Conservation (phyloP, 35 echinoderm and acorn worm species). For the Antedon bifida region DNA sequence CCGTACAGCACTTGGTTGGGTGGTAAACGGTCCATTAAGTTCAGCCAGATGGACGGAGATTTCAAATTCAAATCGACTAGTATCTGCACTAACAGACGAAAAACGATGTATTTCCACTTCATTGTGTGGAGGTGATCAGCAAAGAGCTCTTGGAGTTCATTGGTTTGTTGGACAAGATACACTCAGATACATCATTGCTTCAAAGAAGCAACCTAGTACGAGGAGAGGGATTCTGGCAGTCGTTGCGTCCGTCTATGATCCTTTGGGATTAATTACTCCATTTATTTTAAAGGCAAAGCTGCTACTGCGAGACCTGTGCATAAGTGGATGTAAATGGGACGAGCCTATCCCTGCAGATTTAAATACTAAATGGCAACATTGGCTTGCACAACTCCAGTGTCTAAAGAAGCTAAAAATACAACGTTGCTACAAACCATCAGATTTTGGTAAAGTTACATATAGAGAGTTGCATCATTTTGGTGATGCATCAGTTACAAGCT, state of each 20-base stretch:
- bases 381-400: too few species aligned
- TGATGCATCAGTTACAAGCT: background rate
- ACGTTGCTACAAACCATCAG: background rate
- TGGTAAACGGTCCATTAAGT: slow-evolving; percentile 30
- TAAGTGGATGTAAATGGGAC: too few species aligned
- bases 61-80: background rate
- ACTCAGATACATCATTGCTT: background rate
- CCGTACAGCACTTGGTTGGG: slow-evolving; percentile 37
- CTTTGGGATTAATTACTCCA: background rate
- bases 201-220: background rate
- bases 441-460: background rate
- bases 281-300: slow-evolving; percentile 23
- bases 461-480: background rate
- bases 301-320: too few species aligned
- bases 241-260: background rate
- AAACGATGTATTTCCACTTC: too few species aligned
- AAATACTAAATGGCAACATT: too few species aligned
- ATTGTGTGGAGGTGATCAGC: too few species aligned
- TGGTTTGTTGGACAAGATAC: background rate
- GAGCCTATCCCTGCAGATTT: too few species aligned
- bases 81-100: background rate
- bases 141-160: background rate
- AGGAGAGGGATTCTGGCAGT: background rate
- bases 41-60: background rate
- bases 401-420: too few species aligned